Evolutionary conservation across 37 sponge, comb jelly and placozoan genomes (phyloP).

Genomic region (Sycon ciliatum): DNA sequence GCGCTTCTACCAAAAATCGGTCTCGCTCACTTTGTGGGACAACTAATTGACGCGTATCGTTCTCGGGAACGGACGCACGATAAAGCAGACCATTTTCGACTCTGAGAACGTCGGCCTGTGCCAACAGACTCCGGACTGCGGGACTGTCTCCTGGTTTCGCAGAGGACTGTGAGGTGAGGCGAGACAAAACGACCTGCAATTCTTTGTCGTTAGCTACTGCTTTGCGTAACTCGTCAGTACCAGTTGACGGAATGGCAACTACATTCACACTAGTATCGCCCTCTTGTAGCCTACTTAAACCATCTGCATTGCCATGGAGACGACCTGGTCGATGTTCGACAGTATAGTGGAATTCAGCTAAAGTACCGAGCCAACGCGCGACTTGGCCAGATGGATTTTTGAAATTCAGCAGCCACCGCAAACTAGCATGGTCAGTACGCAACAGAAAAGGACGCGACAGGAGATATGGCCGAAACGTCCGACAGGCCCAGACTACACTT

Average conservation of each 20-base stretch:
- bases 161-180: no score
- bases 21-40: no score
- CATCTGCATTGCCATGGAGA: constrained; percentile 28
- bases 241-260: not conserved
- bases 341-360: not conserved
- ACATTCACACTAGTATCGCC: not conserved
- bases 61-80: no score
- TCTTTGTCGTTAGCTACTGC: no score
- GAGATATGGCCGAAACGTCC: constrained; percentile 17
- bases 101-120: no score
- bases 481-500: not conserved
- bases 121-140: no score
- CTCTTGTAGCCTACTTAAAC: not conserved
- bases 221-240: no score
- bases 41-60: no score
- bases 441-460: not conserved
- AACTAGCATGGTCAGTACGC: constrained; percentile 19
- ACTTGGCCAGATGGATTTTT: constrained; percentile 18
- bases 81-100: no score
- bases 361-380: constrained; percentile 19
- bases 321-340: constrained; percentile 16
- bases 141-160: no score
- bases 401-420: constrained; percentile 14
- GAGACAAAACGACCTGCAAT: no score
- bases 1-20: no score